Evolutionary conservation across 2,888 invertebrate species (phyloP).

Genomic region (Mesodorylaimus sp.): DNA sequence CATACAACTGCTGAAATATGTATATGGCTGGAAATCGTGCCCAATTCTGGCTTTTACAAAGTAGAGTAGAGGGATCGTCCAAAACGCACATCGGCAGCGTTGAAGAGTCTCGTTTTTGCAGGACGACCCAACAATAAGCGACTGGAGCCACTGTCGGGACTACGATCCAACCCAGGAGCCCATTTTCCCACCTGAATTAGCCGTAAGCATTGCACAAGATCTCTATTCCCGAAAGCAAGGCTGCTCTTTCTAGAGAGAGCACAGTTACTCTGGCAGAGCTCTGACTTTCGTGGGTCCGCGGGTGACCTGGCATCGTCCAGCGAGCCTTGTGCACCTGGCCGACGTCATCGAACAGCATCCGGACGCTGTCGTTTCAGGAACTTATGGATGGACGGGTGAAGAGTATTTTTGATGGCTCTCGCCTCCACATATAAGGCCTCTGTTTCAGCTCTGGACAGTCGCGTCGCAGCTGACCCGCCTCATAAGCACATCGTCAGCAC

Average conservation of each 20-base stretch:
- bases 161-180: conserved; percentile 63
- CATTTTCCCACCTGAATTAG: conserved; percentile 67
- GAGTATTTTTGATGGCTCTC: neutral
- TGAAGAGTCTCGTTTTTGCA: too few relatives aligned
- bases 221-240: too few relatives aligned
- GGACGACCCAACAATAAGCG: neutral
- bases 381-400: neutral
- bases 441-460: neutral
- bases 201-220: too few relatives aligned
- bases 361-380: neutral
- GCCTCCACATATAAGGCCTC: neutral
- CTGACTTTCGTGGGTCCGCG: neutral
- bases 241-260: too few relatives aligned
- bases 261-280: neutral
- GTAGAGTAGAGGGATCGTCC: too few relatives aligned
- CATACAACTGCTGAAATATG: too few relatives aligned
- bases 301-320: neutral
- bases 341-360: neutral
- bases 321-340: neutral
- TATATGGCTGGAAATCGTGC: too few relatives aligned
- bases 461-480: neutral
- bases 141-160: neutral
- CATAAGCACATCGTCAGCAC: neutral
- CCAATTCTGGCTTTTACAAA: too few relatives aligned
- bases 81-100: too few relatives aligned